phyloP scores from a whole-genome alignment of 2,113 vertebrate genomes.

The Daphoenositta chrysoptera region DNA sequence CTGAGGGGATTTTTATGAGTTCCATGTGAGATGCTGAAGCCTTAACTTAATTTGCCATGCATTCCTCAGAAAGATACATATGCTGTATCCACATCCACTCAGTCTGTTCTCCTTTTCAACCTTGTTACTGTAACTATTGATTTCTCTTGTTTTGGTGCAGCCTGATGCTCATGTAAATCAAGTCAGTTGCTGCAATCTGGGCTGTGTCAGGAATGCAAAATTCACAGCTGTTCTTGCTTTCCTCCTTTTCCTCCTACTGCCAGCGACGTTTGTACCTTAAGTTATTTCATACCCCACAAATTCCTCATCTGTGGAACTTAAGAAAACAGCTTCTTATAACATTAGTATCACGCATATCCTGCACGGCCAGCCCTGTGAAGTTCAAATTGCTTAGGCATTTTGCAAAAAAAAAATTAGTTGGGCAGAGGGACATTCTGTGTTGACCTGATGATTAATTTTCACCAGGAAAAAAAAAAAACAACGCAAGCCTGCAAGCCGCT shows the following conservation, averaged over 20 bases:
- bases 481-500: fast-evolving
- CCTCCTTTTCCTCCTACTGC: not conserved
- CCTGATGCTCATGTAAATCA: not conserved
- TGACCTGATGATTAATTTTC: not conserved
- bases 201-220: not conserved
- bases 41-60: not conserved
- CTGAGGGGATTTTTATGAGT: not conserved
- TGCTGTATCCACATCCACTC: not conserved
- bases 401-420: not conserved
- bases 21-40: not conserved
- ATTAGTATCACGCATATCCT: not conserved
- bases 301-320: not conserved
- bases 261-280: not conserved
- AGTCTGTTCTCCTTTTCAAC: not conserved
- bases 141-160: not conserved
- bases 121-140: not conserved
- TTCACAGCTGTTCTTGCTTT: not conserved
- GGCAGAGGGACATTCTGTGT: not conserved
- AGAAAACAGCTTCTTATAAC: not conserved
- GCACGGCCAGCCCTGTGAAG: too few relatives aligned
- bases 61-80: not conserved
- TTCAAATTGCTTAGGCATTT: not conserved
- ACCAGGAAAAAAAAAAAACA: not conserved
- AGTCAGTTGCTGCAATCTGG: not conserved
- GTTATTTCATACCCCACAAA: not conserved